These are phyloP conservation scores for Salvelinus namaycush DNA, from an alignment of 2,113 vertebrate species.

Conservation along the genomic window DNA sequence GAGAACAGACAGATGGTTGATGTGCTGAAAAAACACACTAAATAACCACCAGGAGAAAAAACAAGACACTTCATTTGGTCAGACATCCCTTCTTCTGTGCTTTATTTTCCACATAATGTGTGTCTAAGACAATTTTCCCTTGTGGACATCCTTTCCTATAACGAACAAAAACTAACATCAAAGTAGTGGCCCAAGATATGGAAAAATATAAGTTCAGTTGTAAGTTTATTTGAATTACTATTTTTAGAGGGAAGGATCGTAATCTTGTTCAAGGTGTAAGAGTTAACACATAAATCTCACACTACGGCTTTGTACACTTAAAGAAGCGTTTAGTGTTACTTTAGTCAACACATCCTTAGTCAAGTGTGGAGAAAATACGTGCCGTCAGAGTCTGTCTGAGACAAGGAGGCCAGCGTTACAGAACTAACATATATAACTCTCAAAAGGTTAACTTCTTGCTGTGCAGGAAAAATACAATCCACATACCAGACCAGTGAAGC, in stretches of 20 bases:
- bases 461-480: slow-evolving; percentile 19
- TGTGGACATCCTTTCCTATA: no score
- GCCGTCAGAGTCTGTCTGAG: neutral
- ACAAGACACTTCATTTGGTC: neutral
- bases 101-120: neutral
- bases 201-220: no score
- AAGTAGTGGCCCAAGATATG: neutral
- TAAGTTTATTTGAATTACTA: neutral
- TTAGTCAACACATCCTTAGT: no score
- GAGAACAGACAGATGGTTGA: slow-evolving; percentile 7
- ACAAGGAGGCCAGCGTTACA: neutral
- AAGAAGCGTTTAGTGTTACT: no score
- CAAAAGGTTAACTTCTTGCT: neutral
- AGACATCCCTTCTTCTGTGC: neutral
- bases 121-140: no score
- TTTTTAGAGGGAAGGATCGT: neutral
- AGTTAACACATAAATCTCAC: neutral
- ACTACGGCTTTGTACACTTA: no score
- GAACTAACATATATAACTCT: neutral
- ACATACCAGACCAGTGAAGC: slow-evolving; percentile 29
- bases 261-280: neutral
- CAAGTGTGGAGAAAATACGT: no score
- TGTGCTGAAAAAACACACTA: neutral
- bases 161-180: neutral
- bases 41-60: neutral